Evolutionary conservation across 2,888 invertebrate genomes (phyloP), one percentile per base, ranked within the genome.

Genomic region (Aquatica leii): DNA sequence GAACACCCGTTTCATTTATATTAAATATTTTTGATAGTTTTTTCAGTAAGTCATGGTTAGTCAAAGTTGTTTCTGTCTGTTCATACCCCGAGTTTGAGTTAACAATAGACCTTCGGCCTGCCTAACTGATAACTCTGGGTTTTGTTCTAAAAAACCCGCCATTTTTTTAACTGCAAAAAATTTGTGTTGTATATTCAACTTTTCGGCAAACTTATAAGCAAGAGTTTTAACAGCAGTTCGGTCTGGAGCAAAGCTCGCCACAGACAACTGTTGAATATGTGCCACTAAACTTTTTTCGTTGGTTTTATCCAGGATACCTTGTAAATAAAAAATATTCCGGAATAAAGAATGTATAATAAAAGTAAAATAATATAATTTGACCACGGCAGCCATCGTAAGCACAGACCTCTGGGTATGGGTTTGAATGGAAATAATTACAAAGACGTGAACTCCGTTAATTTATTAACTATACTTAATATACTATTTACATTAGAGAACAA

Each of bases 151-250:
- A 53, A 12, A 18, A 14, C 37, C 37, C 14, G 17, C 37, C 17
- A 34, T 37, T 35, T 20, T 17, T 34, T 58, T 52, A n/a, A 11
- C 21, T 55, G 11, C 18, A 2, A 3, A 12, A 53, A 57, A 57
- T 31, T 57, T 55, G 18, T 52, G 14, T 20, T 51, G 2, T 6
- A 59, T 35, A n/a, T 52, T 37, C 20, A 56, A 18, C 20, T 54
- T 59, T 57, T 53, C 40, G 8, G 51, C 51, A 54, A 59, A 59
- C 40, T 56, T 31, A 21, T 56, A 59, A 12, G 52, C 59, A 12
- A 59, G 15, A 11, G 4, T 1, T 12, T 54, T 9, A 37, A 59
- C 21, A 3, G 50, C 9, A 24, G 15, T 15, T 34, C 59, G 58
- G 11, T 46, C 49, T 35, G 40, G 53, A 17, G 52, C 35, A 54